These are phyloP conservation scores for Pomacea maculata DNA, from an alignment of 1,140 invertebrate species.

Conservation along the genomic window DNA sequence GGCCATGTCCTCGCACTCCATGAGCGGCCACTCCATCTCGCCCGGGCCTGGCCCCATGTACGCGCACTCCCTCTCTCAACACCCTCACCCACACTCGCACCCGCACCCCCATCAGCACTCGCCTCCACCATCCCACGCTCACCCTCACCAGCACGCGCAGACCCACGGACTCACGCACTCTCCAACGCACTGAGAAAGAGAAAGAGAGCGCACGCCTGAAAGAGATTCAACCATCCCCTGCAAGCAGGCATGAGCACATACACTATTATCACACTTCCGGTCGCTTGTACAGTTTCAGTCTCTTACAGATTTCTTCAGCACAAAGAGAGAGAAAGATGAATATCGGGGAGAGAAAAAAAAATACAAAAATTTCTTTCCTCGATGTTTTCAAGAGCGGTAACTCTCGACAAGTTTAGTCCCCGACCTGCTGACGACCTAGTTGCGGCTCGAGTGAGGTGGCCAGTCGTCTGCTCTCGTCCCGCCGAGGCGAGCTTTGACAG, in stretches of 20 bases:
- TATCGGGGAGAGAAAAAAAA: neutral
- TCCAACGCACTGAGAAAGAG: constrained; percentile 39
- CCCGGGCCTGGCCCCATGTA: constrained; percentile 31
- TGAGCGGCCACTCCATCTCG: constrained; percentile 30
- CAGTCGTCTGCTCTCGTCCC: too few relatives aligned
- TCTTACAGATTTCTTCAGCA: neutral
- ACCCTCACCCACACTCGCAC: constrained; percentile 14
- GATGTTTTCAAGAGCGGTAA: too few relatives aligned
- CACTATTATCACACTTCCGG: neutral
- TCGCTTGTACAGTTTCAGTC: neutral
- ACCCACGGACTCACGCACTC: constrained; percentile 40
- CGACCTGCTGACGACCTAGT: too few relatives aligned
- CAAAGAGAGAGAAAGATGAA: neutral
- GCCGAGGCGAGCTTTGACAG: too few relatives aligned
- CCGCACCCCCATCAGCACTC: constrained; percentile 22
- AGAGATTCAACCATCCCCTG: neutral
- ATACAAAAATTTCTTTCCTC: too few relatives aligned
- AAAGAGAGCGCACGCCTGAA: neutral
- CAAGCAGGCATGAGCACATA: neutral
- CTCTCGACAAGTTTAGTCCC: too few relatives aligned
- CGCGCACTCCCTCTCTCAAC: constrained; percentile 43
- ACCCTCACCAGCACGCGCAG: constrained; percentile 7
- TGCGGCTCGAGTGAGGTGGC: too few relatives aligned
- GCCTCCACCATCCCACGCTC: constrained; percentile 9
- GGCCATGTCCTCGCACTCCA: constrained; percentile 26